These are phyloP conservation scores for Cisticola juncidis DNA, from an alignment of 2,113 vertebrate genomes.

Conservation along the genomic window DNA sequence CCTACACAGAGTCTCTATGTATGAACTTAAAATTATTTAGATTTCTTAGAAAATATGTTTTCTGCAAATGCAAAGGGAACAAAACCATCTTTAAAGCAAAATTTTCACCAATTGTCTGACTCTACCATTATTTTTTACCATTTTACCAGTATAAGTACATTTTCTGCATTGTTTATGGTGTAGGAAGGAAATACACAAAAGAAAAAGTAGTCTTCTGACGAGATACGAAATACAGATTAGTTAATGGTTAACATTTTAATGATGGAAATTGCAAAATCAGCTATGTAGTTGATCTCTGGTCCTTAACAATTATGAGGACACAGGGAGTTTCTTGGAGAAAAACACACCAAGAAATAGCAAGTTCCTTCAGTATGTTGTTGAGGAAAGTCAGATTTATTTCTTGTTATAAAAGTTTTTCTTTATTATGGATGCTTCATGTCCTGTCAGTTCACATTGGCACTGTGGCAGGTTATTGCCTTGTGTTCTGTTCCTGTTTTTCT, in stretches of 20 bases:
- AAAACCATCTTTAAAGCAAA: background rate
- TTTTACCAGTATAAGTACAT: background rate
- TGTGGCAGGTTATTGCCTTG: background rate
- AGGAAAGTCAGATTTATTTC: background rate
- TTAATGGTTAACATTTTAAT: background rate
- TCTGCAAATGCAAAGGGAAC: background rate
- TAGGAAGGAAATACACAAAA: background rate
- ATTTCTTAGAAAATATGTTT: background rate
- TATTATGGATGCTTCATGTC: background rate
- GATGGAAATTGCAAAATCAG: background rate
- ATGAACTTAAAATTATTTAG: background rate
- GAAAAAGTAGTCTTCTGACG: background rate
- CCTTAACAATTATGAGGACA: background rate
- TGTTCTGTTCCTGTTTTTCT: background rate
- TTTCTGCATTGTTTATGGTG: background rate
- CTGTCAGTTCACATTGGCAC: background rate
- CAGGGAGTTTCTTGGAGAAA: background rate
- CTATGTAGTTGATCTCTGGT: background rate
- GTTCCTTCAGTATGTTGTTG: rapidly evolving
- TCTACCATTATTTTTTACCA: background rate
- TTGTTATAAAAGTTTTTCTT: background rate
- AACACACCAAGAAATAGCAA: background rate
- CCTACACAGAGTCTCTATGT: background rate
- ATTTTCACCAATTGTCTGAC: background rate
- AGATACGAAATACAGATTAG: background rate